Evolutionary conservation across 1,140 invertebrate genomes (phyloP).

Genomic region (Leptinotarsa texana): DNA sequence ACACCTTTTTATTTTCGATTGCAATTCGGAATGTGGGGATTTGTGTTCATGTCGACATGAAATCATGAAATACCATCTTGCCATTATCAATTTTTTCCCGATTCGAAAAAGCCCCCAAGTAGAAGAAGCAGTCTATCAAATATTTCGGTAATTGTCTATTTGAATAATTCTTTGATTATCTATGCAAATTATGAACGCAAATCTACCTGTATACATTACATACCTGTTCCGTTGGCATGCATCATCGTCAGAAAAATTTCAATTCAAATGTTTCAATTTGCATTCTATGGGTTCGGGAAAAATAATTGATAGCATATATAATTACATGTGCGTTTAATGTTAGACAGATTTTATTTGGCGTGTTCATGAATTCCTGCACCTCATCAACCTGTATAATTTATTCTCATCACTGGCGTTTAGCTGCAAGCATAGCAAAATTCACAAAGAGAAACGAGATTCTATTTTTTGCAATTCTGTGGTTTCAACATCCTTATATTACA

Average conservation of each 20-base stretch:
- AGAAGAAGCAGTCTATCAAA: background rate
- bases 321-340: background rate
- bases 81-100: slow-evolving; percentile 6
- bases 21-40: background rate
- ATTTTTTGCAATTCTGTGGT: too few species aligned
- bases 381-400: too few species aligned
- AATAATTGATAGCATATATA: background rate
- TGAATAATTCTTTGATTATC: slow-evolving; percentile 8
- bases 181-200: background rate
- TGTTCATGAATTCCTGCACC: background rate
- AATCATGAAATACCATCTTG: background rate
- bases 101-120: background rate
- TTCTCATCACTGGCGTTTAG: too few species aligned
- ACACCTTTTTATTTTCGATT: background rate
- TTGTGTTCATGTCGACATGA: background rate
- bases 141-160: slow-evolving; percentile 4
- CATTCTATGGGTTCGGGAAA: background rate
- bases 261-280: slow-evolving; percentile 1
- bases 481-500: too few species aligned
- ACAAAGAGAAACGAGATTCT: too few species aligned
- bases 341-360: background rate
- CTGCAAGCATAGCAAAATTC: too few species aligned
- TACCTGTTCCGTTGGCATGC: background rate
- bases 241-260: background rate
- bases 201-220: background rate